phyloP scores from a whole-genome alignment of 2,113 vertebrate genomes.

The Salminus brasiliensis region DNA sequence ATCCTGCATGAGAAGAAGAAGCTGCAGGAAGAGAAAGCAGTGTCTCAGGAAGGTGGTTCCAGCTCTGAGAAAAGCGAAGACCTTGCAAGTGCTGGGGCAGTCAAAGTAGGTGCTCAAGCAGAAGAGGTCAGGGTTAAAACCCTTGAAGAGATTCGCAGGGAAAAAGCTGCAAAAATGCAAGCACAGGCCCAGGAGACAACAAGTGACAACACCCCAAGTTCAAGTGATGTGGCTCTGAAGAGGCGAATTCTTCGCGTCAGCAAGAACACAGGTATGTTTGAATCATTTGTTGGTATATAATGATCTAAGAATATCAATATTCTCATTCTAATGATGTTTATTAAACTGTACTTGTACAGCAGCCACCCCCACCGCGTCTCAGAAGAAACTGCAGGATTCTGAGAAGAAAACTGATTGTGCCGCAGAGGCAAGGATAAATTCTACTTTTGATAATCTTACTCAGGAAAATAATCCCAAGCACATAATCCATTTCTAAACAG shows the following conservation, averaged over 20 bases:
- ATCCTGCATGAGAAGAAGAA: conserved; percentile 80
- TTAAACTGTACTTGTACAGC: conserved; percentile 21
- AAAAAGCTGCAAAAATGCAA: conserved; percentile 85
- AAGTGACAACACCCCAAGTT: conserved; percentile 27
- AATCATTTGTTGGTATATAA: no score
- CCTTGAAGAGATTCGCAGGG: conserved; percentile 89
- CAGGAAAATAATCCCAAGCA: neutral
- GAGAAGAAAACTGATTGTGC: conserved; percentile 43
- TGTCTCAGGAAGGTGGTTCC: conserved; percentile 52
- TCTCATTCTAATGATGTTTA: neutral
- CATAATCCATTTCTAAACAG: neutral
- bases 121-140: conserved; percentile 84
- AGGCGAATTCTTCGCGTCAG: conserved; percentile 68
- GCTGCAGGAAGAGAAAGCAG: conserved; percentile 69
- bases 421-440: conserved; percentile 54
- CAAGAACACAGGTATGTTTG: conserved; percentile 72
- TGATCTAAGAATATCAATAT: no score
- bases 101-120: conserved; percentile 23
- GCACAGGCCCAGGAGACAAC: conserved; percentile 45
- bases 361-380: conserved; percentile 47
- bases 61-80: conserved; percentile 29
- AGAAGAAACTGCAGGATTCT: conserved; percentile 44
- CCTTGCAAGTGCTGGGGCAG: conserved; percentile 25
- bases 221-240: conserved; percentile 52
- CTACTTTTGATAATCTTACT: neutral